Evolutionary conservation across 2,797 vertebrate genomes (phyloP), one percentile per base, ranked within the genome.

Genomic region (Apogon talboti): DNA sequence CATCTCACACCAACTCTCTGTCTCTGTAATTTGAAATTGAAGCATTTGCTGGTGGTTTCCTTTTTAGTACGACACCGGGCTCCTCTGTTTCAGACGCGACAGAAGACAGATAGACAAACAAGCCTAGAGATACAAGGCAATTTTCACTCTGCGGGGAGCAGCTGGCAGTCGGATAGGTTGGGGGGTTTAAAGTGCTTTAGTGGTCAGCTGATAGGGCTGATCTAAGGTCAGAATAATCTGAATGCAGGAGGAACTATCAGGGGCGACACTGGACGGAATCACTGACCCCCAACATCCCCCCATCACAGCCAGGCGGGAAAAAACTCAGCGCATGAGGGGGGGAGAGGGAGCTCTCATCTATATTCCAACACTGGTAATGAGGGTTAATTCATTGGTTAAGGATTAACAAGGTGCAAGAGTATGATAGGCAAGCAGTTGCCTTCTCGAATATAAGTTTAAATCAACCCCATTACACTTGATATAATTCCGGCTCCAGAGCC

Each of bases 361-460:
- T 95, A 95, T 96, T 96, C 95, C 94, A 95, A 95, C 94, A 89
- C 92, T 90, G 89, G 91, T 97, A 97, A 97, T 96, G 95, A 96
- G 95, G 97, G 97, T 97, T 98, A 98, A 98, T 98, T 97, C 95
- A 92, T 90, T 94, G 95, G 96, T 95, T 96, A 94, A 94, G 94
- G 95, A 96, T 96, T 96, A 98, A 97, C 93, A 92, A 96, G 95
- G 94, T 94, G 95, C 95, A 95, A 94, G 95, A 95, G 95, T 95
- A 95, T 96, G 96, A 96, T 96, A 92, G 95, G 94, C 94, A 95
- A 96, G 95, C 92, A 94, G 93, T 95, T 96, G 94, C 94, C 95
- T 95, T 90, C 95, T 95, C 88, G 91, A 94, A 95, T 95, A 92
- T 91, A 94, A 91, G 93, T 96, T 96, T 95, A 96, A 95, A 96